Evolutionary conservation across 2,888 invertebrate species (phyloP).

Genomic region (Cryptosula pallasiana): DNA sequence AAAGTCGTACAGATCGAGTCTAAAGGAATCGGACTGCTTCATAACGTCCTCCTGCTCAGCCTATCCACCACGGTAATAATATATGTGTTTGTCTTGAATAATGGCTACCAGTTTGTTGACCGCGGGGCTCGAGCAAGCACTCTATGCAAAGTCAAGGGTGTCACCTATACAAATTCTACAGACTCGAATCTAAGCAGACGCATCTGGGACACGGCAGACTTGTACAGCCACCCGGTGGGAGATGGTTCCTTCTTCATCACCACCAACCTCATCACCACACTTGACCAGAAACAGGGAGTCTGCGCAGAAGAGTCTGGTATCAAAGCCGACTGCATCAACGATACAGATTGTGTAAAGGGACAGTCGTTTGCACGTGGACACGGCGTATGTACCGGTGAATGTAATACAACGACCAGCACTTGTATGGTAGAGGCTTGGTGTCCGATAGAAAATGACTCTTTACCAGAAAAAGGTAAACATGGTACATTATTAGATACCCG

Average conservation of each 20-base stretch:
- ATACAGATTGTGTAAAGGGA: not conserved
- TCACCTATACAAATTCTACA: slow-evolving; percentile 45
- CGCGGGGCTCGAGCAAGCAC: slow-evolving; percentile 52
- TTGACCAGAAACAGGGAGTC: slow-evolving; percentile 48
- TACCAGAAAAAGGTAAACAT: slow-evolving; percentile 23
- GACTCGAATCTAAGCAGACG: slow-evolving; percentile 32
- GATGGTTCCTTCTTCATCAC: slow-evolving; percentile 57
- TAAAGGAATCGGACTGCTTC: slow-evolving; percentile 54
- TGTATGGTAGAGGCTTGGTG: slow-evolving; percentile 51
- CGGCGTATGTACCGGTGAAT: slow-evolving; percentile 51
- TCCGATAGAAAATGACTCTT: slow-evolving; percentile 52
- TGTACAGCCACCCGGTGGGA: slow-evolving; percentile 53
- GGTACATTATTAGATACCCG: slow-evolving; percentile 36
- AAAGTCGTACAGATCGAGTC: slow-evolving; percentile 55
- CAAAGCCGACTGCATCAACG: not conserved
- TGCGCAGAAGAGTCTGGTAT: slow-evolving; percentile 43
- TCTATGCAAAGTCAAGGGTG: slow-evolving; percentile 56
- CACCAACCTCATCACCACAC: slow-evolving; percentile 56
- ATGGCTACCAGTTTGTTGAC: slow-evolving; percentile 56
- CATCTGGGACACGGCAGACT: slow-evolving; percentile 57
- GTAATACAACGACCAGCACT: slow-evolving; percentile 30
- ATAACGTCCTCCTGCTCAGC: slow-evolving; percentile 52
- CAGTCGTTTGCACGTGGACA: not conserved
- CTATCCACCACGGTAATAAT: slow-evolving; percentile 54
- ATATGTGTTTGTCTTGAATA: slow-evolving; percentile 44